A percentile compares a stretch with the other conserved stretches of the same genome.
phyloP scores from a whole-genome alignment of 2,888 invertebrate genomes.

The Drosophila subquinaria region DNA sequence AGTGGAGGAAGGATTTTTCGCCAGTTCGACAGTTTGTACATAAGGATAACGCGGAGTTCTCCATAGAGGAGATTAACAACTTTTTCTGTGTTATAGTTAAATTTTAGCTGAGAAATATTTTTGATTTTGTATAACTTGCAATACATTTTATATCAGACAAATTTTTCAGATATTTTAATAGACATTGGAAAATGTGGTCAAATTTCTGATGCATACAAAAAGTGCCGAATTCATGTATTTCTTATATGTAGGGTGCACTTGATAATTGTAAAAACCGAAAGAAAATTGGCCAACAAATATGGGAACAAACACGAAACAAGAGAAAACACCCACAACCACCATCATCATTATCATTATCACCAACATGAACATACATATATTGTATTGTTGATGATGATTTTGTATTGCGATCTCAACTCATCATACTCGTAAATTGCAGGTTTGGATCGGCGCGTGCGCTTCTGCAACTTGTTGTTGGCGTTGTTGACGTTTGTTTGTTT shows the following conservation, averaged over 20 bases:
- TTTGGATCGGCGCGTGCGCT: conserved; percentile 63
- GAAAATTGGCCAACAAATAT: conserved; percentile 27
- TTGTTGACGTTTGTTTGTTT: conserved; percentile 23
- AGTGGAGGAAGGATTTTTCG: no score
- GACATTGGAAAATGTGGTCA: background rate
- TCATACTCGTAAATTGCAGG: conserved; percentile 60
- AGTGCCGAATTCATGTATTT: background rate
- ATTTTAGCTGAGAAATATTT: no score
- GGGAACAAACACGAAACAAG: conserved; percentile 37
- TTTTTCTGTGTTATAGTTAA: no score
- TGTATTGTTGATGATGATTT: conserved; percentile 23
- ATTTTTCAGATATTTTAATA: background rate
- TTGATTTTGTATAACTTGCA: no score
- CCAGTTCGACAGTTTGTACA: no score
- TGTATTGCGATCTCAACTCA: conserved; percentile 22
- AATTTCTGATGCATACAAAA: background rate
- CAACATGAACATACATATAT: background rate
- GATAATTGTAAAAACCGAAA: background rate
- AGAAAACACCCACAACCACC: conserved; percentile 49
- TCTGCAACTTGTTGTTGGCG: background rate
- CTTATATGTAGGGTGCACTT: conserved; percentile 15
- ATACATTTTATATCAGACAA: no score
- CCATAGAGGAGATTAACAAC: no score
- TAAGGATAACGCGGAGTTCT: no score
- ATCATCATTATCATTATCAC: conserved; percentile 10